phyloP scores from a whole-genome alignment of 2,888 invertebrate species.

The Trissonchulus latispiculum region DNA sequence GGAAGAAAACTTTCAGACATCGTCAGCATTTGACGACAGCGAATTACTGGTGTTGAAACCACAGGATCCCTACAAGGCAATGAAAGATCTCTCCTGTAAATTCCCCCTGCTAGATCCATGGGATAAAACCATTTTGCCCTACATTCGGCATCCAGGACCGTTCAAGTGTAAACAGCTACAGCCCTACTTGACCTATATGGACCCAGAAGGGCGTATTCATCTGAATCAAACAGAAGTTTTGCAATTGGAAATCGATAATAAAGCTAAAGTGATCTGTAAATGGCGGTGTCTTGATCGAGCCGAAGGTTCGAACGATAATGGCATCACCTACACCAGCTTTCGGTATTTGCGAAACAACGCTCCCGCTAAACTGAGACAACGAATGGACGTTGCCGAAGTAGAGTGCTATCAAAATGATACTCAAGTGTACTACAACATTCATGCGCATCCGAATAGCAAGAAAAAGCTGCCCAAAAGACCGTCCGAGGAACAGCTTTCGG shows the following conservation, averaged over 20 bases:
- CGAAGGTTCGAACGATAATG: background rate
- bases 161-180: slow-evolving; percentile 2
- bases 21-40: no score
- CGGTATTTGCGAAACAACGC: background rate
- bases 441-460: background rate
- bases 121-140: background rate
- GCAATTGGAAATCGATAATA: background rate
- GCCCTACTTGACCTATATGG: background rate
- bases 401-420: background rate
- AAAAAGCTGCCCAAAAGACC: background rate
- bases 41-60: no score
- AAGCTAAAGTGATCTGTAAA: background rate
- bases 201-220: background rate
- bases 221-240: background rate
- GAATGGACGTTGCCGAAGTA: background rate
- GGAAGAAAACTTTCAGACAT: no score
- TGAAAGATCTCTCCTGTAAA: background rate
- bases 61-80: no score
- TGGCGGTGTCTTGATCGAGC: background rate
- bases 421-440: background rate
- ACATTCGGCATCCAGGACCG: slow-evolving; percentile 12
- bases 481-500: background rate
- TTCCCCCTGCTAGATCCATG: slow-evolving; percentile 14
- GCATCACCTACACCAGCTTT: background rate
- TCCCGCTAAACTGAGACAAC: no score